phyloP scores from a whole-genome alignment of 2,888 invertebrate species.

The Baccha elongata region DNA sequence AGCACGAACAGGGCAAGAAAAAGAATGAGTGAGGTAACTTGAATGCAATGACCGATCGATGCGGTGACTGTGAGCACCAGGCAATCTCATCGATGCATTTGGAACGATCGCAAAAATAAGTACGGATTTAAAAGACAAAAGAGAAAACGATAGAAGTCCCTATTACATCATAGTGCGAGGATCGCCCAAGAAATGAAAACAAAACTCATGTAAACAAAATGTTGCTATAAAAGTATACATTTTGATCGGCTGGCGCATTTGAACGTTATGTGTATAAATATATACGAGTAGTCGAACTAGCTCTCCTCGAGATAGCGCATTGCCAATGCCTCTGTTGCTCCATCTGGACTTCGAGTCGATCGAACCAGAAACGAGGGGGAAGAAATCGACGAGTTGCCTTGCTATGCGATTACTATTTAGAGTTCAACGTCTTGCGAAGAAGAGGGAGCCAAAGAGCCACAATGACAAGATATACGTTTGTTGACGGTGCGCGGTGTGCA shows the following conservation, averaged over 20 bases:
- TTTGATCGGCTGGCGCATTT: slow-evolving; percentile 42
- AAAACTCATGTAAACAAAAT: slow-evolving; percentile 28
- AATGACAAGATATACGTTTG: slow-evolving; percentile 58
- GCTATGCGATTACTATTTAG: slow-evolving; percentile 53
- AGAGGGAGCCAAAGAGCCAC: slow-evolving; percentile 58
- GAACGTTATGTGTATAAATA: not conserved
- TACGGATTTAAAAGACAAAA: slow-evolving; percentile 55
- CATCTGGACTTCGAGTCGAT: slow-evolving; percentile 28
- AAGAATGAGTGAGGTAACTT: slow-evolving; percentile 58
- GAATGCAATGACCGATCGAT: slow-evolving; percentile 64
- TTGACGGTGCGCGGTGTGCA: slow-evolving; percentile 35
- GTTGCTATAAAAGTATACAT: slow-evolving; percentile 40
- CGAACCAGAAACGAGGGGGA: slow-evolving; percentile 10
- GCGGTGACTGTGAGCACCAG: slow-evolving; percentile 31
- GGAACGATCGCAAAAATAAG: slow-evolving; percentile 46
- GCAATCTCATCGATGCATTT: slow-evolving; percentile 24
- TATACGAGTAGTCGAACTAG: slow-evolving; percentile 29
- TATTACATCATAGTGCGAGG: slow-evolving; percentile 69
- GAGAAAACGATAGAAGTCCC: slow-evolving; percentile 69
- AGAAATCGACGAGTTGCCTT: slow-evolving; percentile 53
- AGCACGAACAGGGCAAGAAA: slow-evolving; percentile 19
- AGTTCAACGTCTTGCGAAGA: slow-evolving; percentile 70
- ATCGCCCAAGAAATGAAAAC: slow-evolving; percentile 35
- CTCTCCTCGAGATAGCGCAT: slow-evolving; percentile 28
- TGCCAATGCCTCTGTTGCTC: slow-evolving; percentile 30